Evolutionary conservation across 2,113 vertebrate genomes (phyloP), one percentile per base, ranked within the genome.

Genomic region (Rhombomys opimus): DNA sequence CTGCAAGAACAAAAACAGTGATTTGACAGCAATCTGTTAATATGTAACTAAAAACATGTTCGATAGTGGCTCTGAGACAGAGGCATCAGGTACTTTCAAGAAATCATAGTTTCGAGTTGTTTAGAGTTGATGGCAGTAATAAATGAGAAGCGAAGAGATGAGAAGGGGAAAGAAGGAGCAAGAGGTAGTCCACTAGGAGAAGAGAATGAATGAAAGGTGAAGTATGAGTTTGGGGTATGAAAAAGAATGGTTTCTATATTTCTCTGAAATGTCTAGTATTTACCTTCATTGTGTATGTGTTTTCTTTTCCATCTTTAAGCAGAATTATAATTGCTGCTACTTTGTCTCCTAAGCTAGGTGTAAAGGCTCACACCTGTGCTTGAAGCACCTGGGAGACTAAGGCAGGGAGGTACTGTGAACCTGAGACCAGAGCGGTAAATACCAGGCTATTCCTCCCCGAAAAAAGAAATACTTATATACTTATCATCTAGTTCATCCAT

Each of bases 241-340:
- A 25, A 25, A 70, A 70, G n/a, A 87, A 54, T 20, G 52, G 1
- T 18, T 85, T 94, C n/a, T 92, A 38, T 38, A 80, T 94, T 87
- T 86, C 2, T 6, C 41, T 93, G 65, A 95, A 70, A 89, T 25
- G 13, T 77, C 22, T 13, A 68, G 32, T 38, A 27, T 75, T 87
- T 68, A 73, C 73, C 30, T 80, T 93, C 32, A 82, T 93, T 87
- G n/a, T 50, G 6, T 80, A 0, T 30, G 27, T 84, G 46, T 89
- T 87, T 95, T 77, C 67, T 77, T 96, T 93, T 91, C 35, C 27
- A 68, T 38, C 27, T 11, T 87, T 89, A 87, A 93, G 13, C 32
- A 95, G 75, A 81, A 41, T 77, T 65, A 38, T 13, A 35, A 82
- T 75, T 91, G 9, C 61, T 93, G 9, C 68, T 81, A 78, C 41